A percentile compares a stretch with the other conserved stretches of the same genome.
Evolutionary conservation across 2,113 vertebrate genomes (phyloP).

Genomic region (Lathamus discolor): DNA sequence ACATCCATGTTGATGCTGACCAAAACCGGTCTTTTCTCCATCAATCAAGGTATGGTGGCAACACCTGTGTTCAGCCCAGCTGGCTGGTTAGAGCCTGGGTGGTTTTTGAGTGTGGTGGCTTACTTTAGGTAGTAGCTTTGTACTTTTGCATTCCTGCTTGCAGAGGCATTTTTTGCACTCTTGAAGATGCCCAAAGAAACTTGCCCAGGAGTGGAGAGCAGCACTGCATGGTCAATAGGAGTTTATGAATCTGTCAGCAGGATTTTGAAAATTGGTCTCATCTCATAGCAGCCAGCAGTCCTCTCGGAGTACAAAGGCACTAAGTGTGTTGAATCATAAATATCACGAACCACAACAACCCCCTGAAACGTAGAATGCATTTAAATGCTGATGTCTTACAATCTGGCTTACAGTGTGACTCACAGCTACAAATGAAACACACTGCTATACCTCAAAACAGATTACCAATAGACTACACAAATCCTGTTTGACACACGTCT

Average conservation of each 20-base stretch:
- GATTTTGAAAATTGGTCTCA: background rate
- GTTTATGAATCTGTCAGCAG: background rate
- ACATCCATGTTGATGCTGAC: fast-evolving
- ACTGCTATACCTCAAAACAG: background rate
- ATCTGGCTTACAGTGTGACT: background rate
- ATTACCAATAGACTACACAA: background rate
- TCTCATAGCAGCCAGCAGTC: background rate
- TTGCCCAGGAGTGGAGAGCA: background rate
- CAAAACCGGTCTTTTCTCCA: background rate
- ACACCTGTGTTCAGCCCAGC: background rate
- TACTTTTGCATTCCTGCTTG: background rate
- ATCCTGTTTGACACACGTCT: background rate
- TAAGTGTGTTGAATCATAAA: background rate
- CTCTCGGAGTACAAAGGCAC: background rate
- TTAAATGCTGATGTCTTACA: background rate
- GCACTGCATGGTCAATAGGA: background rate
- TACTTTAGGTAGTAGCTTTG: background rate
- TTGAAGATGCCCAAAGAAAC: background rate
- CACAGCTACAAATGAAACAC: background rate
- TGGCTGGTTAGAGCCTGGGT: background rate
- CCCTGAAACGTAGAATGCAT: background rate
- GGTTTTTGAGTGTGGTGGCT: background rate
- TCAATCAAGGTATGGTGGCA: background rate
- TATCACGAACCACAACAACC: background rate
- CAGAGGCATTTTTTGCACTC: background rate